Percentiles rank a stretch among this genome's conserved stretches.
phyloP scores from a whole-genome alignment of 2,888 invertebrate genomes.

The Xanthia togata region DNA sequence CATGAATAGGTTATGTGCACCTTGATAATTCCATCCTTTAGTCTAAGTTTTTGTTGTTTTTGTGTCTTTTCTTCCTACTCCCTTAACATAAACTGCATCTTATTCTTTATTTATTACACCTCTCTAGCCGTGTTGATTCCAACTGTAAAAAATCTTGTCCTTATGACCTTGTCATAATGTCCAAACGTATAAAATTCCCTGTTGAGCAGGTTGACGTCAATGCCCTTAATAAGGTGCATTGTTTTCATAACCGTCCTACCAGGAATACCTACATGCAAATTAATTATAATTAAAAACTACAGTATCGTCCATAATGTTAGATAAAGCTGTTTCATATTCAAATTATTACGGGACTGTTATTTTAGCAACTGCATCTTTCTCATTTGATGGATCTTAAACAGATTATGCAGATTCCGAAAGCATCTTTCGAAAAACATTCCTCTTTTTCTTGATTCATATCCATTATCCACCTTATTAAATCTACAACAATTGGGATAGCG shows the following conservation, averaged over 20 bases:
- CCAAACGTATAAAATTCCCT: constrained; percentile 50
- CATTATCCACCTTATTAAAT: neutral
- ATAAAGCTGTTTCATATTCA: constrained; percentile 3
- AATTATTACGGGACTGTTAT: neutral
- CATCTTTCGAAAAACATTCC: neutral
- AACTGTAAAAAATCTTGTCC: constrained; percentile 1
- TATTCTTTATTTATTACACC: neutral
- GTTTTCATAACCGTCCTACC: constrained; percentile 33
- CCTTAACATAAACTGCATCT: constrained; percentile 5
- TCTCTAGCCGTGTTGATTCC: neutral
- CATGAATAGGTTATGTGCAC: constrained; percentile 58
- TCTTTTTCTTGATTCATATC: neutral
- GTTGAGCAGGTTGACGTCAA: constrained; percentile 38
- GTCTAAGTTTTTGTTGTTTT: constrained; percentile 1
- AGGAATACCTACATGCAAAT: constrained; percentile 35
- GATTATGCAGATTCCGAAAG: neutral
- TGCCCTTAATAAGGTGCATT: constrained; percentile 57
- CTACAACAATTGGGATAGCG: neutral
- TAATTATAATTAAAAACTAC: constrained; percentile 35
- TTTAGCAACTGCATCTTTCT: constrained; percentile 10
- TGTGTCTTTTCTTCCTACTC: constrained; percentile 8
- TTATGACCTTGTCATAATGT: constrained; percentile 24
- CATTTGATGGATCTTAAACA: neutral
- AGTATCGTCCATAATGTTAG: constrained; percentile 6
- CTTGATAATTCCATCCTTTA: constrained; percentile 41